phyloP scores from a whole-genome alignment of 1,140 invertebrate genomes.

The Drosophila fuyamai region DNA sequence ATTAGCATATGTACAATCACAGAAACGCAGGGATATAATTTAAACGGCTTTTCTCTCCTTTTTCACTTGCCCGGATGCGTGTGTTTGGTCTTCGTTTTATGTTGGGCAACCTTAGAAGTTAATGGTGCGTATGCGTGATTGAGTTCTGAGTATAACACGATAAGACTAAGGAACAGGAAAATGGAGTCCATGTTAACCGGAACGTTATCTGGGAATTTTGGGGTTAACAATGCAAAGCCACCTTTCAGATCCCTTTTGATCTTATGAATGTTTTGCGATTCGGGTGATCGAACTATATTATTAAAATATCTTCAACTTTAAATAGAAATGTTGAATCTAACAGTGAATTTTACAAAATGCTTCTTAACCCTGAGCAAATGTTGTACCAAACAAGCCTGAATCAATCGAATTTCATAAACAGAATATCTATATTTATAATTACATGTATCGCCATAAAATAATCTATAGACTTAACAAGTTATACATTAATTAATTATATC shows the following conservation, averaged over 20 bases:
- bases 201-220: neutral
- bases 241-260: neutral
- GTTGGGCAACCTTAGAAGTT: slow-evolving; percentile 46
- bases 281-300: no score
- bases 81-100: slow-evolving; percentile 9
- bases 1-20: slow-evolving; percentile 7
- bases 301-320: no score
- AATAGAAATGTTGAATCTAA: no score
- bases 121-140: slow-evolving; percentile 11
- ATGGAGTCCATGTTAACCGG: no score
- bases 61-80: slow-evolving; percentile 10
- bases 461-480: no score
- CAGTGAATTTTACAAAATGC: no score
- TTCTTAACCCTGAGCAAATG: no score
- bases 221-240: neutral
- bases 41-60: slow-evolving; percentile 10
- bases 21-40: slow-evolving; percentile 19
- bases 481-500: no score
- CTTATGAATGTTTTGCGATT: neutral
- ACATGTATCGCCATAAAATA: no score
- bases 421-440: neutral
- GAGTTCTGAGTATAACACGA: neutral
- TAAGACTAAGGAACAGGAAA: neutral
- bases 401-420: neutral
- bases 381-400: no score